Evolutionary conservation across 2,888 invertebrate species (phyloP), one percentile per base, ranked within the genome.

Genomic region (Tachina grossa): DNA sequence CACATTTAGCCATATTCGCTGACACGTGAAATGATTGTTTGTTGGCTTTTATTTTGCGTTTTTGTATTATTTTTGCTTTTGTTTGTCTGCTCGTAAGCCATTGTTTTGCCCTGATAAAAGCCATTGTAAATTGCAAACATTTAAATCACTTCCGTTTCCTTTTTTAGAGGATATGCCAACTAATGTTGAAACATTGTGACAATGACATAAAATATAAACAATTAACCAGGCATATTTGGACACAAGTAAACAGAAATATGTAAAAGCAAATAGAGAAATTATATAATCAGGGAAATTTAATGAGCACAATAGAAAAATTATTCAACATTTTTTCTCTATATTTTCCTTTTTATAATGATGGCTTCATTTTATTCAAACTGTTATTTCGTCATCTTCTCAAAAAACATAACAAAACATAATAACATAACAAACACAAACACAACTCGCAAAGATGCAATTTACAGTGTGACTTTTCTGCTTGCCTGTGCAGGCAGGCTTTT

Each of bases 141-240:
- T 85, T 86, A 83, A 86, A 84, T 83, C 83, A 83, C 80, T 86
- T 86, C 86, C 86, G 83, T 81, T 81, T 87, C 85, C 87, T 75
- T 81, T 84, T 85, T 65, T 71, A 71, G 71, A 74, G 71, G 79
- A 86, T 72, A 83, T 83, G 79, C 69, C 75, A 85, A 79, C 85
- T 85, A 85, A 80, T 83, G 85, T 83, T 85, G 71, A 83, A 83
- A 76, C 83, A 80, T 85, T 85, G 80, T 83, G 75, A 85, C 83
- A 79, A 83, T 80, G 61, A 43, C 47, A 80, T 72, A 83, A 83
- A 83, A 83, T 76, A 76, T 66, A 72, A 71, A 76, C 75, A 83
- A 79, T 61, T 72, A 49, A 11, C 47, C 19, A 83, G 9, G 19
- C 14, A 69, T 11, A 49, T n/a, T n/a, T n/a, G 4, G 22, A 68